phyloP scores from a whole-genome alignment of 2,113 vertebrate genomes.

The Paramormyrops kingsleyae region DNA sequence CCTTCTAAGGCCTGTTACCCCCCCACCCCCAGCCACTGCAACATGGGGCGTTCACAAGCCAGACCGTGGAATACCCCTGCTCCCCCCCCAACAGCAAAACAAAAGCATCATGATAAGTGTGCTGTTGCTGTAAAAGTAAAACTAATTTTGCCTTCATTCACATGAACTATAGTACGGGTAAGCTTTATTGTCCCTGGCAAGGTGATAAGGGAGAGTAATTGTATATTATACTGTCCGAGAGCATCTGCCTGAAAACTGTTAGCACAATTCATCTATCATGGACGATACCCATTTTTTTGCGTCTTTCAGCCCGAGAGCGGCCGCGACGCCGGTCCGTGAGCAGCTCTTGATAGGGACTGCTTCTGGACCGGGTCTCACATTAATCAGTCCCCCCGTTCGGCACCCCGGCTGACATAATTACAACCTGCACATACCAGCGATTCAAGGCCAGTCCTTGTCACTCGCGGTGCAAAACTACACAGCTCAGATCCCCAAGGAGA shows the following conservation, averaged over 20 bases:
- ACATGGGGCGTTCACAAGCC: not conserved
- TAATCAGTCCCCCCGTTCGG: conserved; percentile 87
- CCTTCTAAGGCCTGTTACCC: not conserved
- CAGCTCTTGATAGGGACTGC: conserved; percentile 84
- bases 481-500: conserved; percentile 78
- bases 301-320: conserved; percentile 73
- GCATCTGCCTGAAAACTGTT: conserved; percentile 96
- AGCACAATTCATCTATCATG: conserved; percentile 91
- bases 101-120: conserved; percentile 69
- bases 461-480: conserved; percentile 79
- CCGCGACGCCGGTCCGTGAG: conserved; percentile 67
- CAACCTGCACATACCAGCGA: conserved; percentile 87
- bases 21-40: not conserved
- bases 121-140: conserved; percentile 87
- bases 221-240: conserved; percentile 98
- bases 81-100: conserved; percentile 20
- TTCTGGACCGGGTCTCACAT: conserved; percentile 84
- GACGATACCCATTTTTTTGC: conserved; percentile 60
- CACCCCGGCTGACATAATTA: conserved; percentile 93
- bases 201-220: conserved; percentile 99
- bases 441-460: conserved; percentile 83
- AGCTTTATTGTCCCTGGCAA: conserved; percentile 97
- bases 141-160: conserved; percentile 95
- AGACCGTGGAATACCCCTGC: conserved; percentile 1
- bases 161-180: conserved; percentile 90